A percentile compares a stretch with the other conserved stretches of the same genome.
phyloP scores from a whole-genome alignment of 2,113 vertebrate genomes.

The Prolemur simus region DNA sequence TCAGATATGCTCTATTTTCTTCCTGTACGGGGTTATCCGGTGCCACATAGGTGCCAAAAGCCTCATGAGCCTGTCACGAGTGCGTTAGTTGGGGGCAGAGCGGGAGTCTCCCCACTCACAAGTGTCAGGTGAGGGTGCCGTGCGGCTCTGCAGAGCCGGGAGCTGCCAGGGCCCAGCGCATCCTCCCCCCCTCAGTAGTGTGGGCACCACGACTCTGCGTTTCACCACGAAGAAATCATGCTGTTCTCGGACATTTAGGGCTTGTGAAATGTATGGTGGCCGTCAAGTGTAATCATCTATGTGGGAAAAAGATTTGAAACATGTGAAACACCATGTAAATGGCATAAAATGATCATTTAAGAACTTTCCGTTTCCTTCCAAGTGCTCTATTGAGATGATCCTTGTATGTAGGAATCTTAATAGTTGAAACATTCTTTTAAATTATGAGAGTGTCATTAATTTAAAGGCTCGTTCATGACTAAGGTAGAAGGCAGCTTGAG shows the following conservation, averaged over 20 bases:
- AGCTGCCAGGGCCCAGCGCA: not conserved
- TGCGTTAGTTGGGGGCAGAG: not conserved
- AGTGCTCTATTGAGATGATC: not conserved
- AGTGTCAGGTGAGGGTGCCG: fast-evolving
- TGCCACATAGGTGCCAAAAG: not conserved
- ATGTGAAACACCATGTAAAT: not conserved
- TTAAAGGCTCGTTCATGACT: not conserved
- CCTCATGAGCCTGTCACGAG: not conserved
- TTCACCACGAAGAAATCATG: not conserved
- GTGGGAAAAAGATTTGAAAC: not conserved
- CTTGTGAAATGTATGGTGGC: not conserved
- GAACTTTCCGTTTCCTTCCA: not conserved
- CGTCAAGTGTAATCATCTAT: not conserved
- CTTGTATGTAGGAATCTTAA: not conserved
- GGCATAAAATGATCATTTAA: not conserved
- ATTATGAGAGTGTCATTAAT: not conserved
- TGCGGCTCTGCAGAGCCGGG: not conserved
- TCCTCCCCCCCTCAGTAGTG: not conserved
- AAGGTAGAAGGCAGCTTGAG: not conserved
- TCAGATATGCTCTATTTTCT: not conserved
- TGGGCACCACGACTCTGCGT: not conserved
- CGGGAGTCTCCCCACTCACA: not conserved
- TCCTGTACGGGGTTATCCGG: not conserved
- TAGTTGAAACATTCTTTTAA: not conserved
- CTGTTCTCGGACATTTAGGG: not conserved